Base-by-base conservation (phyloP, 64 coral and sea anemone species). In the Acropora yongei region DNA sequence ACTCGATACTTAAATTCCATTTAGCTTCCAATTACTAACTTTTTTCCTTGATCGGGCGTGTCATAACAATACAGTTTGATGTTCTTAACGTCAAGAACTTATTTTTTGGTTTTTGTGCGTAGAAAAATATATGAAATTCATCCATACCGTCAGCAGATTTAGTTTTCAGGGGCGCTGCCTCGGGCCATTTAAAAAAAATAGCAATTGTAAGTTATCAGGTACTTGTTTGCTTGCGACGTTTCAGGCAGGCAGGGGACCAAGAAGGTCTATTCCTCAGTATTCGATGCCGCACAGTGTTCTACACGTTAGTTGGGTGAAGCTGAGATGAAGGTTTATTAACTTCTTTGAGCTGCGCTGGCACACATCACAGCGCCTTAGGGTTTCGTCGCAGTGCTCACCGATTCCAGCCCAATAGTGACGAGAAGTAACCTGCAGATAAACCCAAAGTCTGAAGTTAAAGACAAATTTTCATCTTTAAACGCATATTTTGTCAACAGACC, bases 171-270 rank as follows among this genome's bases (percentile, higher is more conserved):
- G 86, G 41, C 3, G 47, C 86, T 74, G 76, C 63, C 40, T 90
- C 74, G 80, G 89, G 89, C 89, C 89, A 91, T 81, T 91, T 83
- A 80, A 78, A 74, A 47, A 91, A 30, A 91, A 82, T 91, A 91
- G 65, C 80, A 78, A 17, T 78, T 91, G 79, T 68, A 91, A 49
- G 61, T 91, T 67, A 60, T 81, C 63, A 91, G 66, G 48, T 91
- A 91, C 51, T 55, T 55, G 51, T 55, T 55, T 55, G 6, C 51
- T 55, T 55, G 51, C 51, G 0, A 55, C 51, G 14, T 91, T 83
- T 91, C 65, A 3, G 78, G 89, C 20, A 91, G 47, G 44, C 20
- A 91, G 47, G 44, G 75, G 77, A 63, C 88, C 76, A 1, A 55
- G 6, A 55, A 55, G 51, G 51, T 55, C 51, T 55, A 55, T 55